Percentiles rank a stretch among this genome's conserved stretches.
Conservation (phyloP, 2,113 vertebrate species). For the Vulpes vulpes region DNA sequence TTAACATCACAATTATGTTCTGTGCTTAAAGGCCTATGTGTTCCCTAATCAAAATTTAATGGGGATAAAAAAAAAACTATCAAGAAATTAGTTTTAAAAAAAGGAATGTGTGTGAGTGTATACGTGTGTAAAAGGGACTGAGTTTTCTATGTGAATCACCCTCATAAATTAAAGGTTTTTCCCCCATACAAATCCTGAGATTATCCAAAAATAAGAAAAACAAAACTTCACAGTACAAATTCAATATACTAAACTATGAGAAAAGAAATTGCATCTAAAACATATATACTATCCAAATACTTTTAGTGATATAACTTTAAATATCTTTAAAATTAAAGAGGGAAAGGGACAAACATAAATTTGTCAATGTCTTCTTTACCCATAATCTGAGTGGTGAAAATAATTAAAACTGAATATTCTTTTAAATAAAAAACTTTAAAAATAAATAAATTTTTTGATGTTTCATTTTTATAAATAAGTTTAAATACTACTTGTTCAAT, state of each 20-base stretch:
- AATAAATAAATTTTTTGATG: conserved; percentile 82
- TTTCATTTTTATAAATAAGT: conserved; percentile 76
- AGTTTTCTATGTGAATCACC: conserved; percentile 61
- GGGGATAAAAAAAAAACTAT: not conserved
- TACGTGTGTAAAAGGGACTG: not conserved
- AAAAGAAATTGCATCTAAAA: conserved; percentile 68
- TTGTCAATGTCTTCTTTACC: conserved; percentile 69
- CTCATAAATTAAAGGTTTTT: conserved; percentile 52
- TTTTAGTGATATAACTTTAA: conserved; percentile 69
- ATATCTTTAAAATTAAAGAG: conserved; percentile 74
- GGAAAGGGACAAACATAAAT: conserved; percentile 66
- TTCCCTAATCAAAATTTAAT: conserved; percentile 57
- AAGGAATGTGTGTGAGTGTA: not conserved
- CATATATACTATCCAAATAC: conserved; percentile 4
- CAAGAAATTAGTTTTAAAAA: not conserved
- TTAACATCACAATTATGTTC: conserved; percentile 55
- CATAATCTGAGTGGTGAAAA: conserved; percentile 64
- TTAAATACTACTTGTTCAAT: conserved; percentile 78
- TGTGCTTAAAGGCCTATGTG: not conserved
- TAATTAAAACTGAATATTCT: conserved; percentile 69
- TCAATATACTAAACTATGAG: conserved; percentile 65
- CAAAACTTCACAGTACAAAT: conserved; percentile 74
- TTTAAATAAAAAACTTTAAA: conserved; percentile 82
- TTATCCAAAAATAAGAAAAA: conserved; percentile 67
- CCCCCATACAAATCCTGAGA: conserved; percentile 76